These are phyloP conservation scores for Cheilosia urbana DNA, from an alignment of 2,888 invertebrate species.

Conservation along the genomic window DNA sequence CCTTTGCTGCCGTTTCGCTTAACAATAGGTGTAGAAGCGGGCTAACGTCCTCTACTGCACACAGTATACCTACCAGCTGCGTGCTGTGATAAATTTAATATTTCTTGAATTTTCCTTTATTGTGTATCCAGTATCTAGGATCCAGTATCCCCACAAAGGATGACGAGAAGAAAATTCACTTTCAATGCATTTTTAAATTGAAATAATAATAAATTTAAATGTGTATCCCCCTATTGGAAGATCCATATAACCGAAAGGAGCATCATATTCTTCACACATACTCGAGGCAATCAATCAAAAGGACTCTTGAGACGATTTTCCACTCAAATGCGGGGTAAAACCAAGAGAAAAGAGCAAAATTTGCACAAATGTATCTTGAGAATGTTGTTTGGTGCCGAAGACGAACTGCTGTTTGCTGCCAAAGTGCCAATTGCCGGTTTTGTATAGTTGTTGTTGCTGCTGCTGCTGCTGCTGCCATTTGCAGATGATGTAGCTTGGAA, in stretches of 20 bases:
- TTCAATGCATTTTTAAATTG: constrained; percentile 75
- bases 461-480: constrained; percentile 34
- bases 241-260: constrained; percentile 36
- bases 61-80: not conserved
- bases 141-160: constrained; percentile 13
- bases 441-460: constrained; percentile 35
- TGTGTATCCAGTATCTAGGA: not conserved
- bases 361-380: constrained; percentile 67
- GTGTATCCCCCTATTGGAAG: constrained; percentile 24
- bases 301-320: constrained; percentile 75
- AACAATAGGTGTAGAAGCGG: constrained; percentile 47
- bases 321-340: constrained; percentile 47
- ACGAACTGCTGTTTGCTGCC: constrained; percentile 32
- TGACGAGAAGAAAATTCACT: constrained; percentile 55
- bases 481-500: constrained; percentile 5
- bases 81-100: constrained; percentile 67
- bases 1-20: constrained; percentile 14
- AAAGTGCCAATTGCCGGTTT: constrained; percentile 68
- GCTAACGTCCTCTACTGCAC: constrained; percentile 59
- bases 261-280: constrained; percentile 68
- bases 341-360: constrained; percentile 66
- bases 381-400: constrained; percentile 35
- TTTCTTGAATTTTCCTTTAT: constrained; percentile 23
- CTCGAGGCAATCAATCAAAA: constrained; percentile 76
- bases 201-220: constrained; percentile 75